Evolutionary conservation across 2,888 invertebrate genomes (phyloP), one percentile per base, ranked within the genome.

Genomic region (Campaea margaritaria): DNA sequence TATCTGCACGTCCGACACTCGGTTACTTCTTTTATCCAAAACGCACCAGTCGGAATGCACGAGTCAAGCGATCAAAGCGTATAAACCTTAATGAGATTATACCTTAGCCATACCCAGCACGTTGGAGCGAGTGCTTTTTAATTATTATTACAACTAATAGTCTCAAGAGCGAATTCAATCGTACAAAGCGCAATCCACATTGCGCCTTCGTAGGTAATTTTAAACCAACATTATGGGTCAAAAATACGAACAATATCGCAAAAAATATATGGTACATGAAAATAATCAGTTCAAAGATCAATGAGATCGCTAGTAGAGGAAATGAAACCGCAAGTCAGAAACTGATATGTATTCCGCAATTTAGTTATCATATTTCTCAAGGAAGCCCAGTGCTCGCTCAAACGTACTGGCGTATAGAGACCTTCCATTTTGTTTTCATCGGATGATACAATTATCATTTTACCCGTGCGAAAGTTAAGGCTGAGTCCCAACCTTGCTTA

Each of bases 11-110:
- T 38, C 58, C 46, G 34, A 45, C 45, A 43, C 52, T 34, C 38
- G 38, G 38, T 47, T 46, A 28, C 49, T 38, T 59, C 51, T n/a
- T n/a, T n/a, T 43, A 57, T 51, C 43, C 55, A 69, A 80, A 83
- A 55, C 89, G 89, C 91, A 91, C 91, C 91, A 90, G 91, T 83
- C 91, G 89, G 89, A 91, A 91, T 91, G 89, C 89, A 89, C 78
- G 73, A 87, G 83, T 86, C 80, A 87, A 90, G 89, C 90, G 82
- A 85, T 78, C 79, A 81, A 91, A 90, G 90, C 91, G 80, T 89
- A 85, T 83, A 85, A 85, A 85, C 79, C 83, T 86, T 88, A 89
- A 76, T 80, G 84, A 87, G 86, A 90, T 87, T 87, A 89, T 74
- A 85, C 74, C 83, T 86, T 86, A 86, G 69, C 70, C 65, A 69